Conservation (phyloP, 2,797 vertebrate genomes). For the Chromis chromis region DNA sequence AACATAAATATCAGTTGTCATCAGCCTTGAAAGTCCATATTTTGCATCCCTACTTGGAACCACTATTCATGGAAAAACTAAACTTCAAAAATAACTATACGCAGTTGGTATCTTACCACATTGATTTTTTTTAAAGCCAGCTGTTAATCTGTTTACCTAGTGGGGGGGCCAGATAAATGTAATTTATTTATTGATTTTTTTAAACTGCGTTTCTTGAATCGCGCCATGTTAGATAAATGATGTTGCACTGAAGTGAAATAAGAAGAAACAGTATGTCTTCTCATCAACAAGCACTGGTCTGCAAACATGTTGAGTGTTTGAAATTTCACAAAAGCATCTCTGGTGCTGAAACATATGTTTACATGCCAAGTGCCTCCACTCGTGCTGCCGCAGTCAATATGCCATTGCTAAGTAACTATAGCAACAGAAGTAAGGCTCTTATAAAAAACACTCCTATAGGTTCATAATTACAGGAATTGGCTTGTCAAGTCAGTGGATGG, state of each 20-base stretch:
- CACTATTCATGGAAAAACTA: no score
- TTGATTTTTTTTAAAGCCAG: no score
- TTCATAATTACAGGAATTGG: constrained; percentile 54
- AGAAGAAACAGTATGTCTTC: background rate
- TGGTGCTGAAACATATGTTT: constrained; percentile 32
- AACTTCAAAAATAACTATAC: no score
- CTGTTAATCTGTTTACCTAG: no score
- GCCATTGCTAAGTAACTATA: constrained; percentile 63
- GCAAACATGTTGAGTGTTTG: background rate
- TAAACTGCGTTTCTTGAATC: background rate
- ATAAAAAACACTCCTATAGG: constrained; percentile 39
- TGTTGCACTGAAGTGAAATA: background rate
- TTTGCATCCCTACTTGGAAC: no score
- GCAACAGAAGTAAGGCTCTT: constrained; percentile 65
- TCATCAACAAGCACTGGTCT: background rate
- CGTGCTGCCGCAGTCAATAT: constrained; percentile 35
- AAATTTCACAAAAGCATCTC: constrained; percentile 11
- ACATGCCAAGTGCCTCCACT: constrained; percentile 51
- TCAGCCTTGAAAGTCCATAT: no score
- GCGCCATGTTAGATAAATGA: background rate
- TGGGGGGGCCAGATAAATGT: no score
- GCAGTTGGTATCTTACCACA: no score
- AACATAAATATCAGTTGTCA: no score
- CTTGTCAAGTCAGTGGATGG: constrained; percentile 46
- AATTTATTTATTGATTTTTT: background rate